Conservation (phyloP, 2,113 vertebrate genomes). For the Arothron firmamentum region DNA sequence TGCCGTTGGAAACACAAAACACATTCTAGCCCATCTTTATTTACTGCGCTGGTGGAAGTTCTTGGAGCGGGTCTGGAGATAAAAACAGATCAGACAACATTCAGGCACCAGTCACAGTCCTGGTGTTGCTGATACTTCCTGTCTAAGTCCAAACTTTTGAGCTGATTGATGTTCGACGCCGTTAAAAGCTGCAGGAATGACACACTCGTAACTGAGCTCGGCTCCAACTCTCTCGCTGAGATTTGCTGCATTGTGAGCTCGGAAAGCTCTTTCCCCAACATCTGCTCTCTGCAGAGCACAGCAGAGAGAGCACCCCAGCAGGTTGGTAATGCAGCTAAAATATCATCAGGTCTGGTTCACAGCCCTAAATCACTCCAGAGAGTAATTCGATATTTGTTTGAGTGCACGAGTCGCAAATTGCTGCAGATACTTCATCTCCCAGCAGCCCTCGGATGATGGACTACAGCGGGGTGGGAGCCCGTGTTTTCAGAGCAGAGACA, state of each 20-base stretch:
- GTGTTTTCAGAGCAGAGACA: conserved; percentile 30
- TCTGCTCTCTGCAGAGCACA: neutral
- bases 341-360: conserved; percentile 45
- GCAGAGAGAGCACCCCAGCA: conserved; percentile 27
- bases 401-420: conserved; percentile 31
- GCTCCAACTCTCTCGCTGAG: too few relatives aligned
- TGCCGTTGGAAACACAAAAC: conserved; percentile 53
- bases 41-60: conserved; percentile 35
- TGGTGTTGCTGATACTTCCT: neutral
- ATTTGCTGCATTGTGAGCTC: too few relatives aligned
- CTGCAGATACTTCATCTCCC: conserved; percentile 21
- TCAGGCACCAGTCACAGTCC: neutral
- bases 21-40: conserved; percentile 45
- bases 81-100: conserved; percentile 13
- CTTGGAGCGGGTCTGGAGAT: conserved; percentile 13
- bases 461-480: conserved; percentile 17
- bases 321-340: conserved; percentile 19
- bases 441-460: conserved; percentile 4
- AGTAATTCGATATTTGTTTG: conserved; percentile 45
- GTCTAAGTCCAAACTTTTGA: too few relatives aligned
- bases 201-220: too few relatives aligned
- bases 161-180: too few relatives aligned
- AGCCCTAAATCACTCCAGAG: conserved; percentile 35
- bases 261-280: neutral
- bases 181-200: too few relatives aligned